phyloP scores from a whole-genome alignment of 2,888 invertebrate genomes.

The Atherix ibis region DNA sequence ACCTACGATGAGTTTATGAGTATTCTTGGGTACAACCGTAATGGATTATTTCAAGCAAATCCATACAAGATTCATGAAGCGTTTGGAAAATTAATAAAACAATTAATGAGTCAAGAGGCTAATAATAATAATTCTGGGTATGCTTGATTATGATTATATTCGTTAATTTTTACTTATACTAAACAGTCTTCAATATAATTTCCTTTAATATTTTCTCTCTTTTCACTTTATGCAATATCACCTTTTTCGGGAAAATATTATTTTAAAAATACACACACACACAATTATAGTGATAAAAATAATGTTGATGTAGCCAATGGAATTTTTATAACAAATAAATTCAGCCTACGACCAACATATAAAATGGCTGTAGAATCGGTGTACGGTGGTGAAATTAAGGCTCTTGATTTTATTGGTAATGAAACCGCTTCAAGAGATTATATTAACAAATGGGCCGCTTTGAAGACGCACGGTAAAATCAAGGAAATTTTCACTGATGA shows the following conservation, averaged over 20 bases:
- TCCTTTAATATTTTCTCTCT: too few relatives aligned
- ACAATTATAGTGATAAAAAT: constrained; percentile 10
- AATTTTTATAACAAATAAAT: constrained; percentile 40
- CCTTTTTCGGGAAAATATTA: constrained; percentile 32
- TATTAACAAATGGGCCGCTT: constrained; percentile 44
- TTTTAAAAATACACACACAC: neutral
- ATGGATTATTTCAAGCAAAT: constrained; percentile 8
- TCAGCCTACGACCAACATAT: constrained; percentile 37
- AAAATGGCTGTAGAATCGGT: constrained; percentile 30
- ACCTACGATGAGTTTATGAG: constrained; percentile 50
- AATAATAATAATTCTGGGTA: too few relatives aligned
- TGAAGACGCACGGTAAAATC: constrained; percentile 43
- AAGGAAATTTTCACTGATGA: constrained; percentile 34
- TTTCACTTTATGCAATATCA: neutral
- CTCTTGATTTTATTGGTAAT: constrained; percentile 35
- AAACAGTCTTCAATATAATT: too few relatives aligned
- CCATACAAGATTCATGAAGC: constrained; percentile 17
- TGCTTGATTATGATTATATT: too few relatives aligned
- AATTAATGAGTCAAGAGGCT: constrained; percentile 18
- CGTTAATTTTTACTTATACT: too few relatives aligned
- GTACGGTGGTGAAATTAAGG: constrained; percentile 38
- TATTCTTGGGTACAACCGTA: constrained; percentile 36
- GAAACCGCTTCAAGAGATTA: constrained; percentile 27
- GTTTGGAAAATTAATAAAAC: constrained; percentile 23
- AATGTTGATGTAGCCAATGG: constrained; percentile 37